Conservation (phyloP, 1,140 invertebrate genomes). For the Teleopsis dalmanni region DNA sequence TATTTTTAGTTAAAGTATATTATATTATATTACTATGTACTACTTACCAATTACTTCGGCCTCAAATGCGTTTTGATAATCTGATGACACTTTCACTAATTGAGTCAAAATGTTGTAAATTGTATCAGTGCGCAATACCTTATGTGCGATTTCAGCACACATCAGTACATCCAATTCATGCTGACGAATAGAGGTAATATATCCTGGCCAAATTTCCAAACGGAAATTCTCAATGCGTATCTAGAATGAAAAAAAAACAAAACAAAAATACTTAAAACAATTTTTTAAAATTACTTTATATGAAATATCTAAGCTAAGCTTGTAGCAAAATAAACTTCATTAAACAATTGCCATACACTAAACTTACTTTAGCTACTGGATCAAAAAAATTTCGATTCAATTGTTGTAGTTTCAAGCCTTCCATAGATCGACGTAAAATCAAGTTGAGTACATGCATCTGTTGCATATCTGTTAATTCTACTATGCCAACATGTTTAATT, state of each 20-base stretch:
- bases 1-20: too few relatives aligned
- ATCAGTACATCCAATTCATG: constrained; percentile 64
- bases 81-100: constrained; percentile 41
- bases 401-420: constrained; percentile 54
- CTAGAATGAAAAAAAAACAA: too few relatives aligned
- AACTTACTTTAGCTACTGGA: constrained; percentile 51
- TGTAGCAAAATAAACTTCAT: too few relatives aligned
- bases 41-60: constrained; percentile 58
- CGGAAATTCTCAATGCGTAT: constrained; percentile 26
- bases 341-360: too few relatives aligned
- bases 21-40: too few relatives aligned
- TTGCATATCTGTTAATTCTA: constrained; percentile 25
- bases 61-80: constrained; percentile 51
- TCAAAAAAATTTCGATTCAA: constrained; percentile 76
- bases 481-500: constrained; percentile 25
- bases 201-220: constrained; percentile 67
- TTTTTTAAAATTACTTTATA: too few relatives aligned
- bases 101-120: constrained; percentile 52
- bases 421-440: constrained; percentile 62
- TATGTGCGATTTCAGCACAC: constrained; percentile 67
- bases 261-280: too few relatives aligned
- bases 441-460: constrained; percentile 49
- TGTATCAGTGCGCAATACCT: constrained; percentile 59
- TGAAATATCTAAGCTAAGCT: too few relatives aligned
- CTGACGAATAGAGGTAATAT: constrained; percentile 69